Conservation (phyloP, 53 echinoderm and acorn worm genomes). For the Temnopleurus reevesii region DNA sequence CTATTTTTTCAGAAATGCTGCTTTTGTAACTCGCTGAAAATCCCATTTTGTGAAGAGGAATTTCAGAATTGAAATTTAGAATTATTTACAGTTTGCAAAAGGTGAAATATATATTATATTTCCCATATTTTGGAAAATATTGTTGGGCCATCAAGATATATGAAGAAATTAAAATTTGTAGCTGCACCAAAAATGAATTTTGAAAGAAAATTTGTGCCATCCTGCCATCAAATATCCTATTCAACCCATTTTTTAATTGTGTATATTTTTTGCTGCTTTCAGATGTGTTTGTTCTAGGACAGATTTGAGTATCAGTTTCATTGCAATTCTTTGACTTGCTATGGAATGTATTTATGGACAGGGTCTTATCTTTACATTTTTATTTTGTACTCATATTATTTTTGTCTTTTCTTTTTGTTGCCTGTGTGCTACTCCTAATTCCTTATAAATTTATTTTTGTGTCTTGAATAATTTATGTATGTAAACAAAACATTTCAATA, state of each 20-base stretch:
- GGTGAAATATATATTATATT: background rate
- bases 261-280: background rate
- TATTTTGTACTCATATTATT: constrained; percentile 29
- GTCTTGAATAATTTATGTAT: constrained; percentile 38
- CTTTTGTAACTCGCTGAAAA: too few relatives aligned
- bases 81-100: too few relatives aligned
- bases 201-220: background rate
- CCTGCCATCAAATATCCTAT: background rate
- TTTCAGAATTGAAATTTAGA: too few relatives aligned
- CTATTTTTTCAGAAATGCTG: too few relatives aligned
- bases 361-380: constrained; percentile 16
- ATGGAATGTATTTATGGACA: constrained; percentile 14
- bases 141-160: background rate
- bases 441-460: background rate
- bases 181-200: background rate
- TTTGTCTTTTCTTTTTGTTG: background rate
- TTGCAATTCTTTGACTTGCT: constrained; percentile 55
- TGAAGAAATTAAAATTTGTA: background rate
- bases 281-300: background rate
- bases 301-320: background rate
- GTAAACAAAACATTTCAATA: constrained; percentile 51
- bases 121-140: background rate
- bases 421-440: constrained; percentile 17
- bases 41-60: too few relatives aligned
- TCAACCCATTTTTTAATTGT: background rate